Percentiles rank a stretch among this genome's conserved stretches.
Evolutionary conservation across 2,113 vertebrate species (phyloP).

Genomic region (Erpornis zantholeuca): DNA sequence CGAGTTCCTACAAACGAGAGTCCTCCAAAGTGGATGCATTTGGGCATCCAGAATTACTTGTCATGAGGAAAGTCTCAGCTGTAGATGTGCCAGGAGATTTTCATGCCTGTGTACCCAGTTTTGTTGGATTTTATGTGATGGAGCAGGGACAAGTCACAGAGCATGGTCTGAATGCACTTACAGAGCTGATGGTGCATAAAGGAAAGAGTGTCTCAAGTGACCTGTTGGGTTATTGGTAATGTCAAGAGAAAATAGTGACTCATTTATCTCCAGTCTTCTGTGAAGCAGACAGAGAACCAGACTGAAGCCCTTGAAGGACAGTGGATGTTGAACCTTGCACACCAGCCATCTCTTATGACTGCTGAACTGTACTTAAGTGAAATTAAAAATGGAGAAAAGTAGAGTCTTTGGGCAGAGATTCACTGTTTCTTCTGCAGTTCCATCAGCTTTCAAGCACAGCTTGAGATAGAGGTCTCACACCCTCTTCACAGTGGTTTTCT

Average conservation of each 20-base stretch:
- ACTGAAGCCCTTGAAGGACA: background rate
- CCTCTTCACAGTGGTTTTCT: background rate
- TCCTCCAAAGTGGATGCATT: background rate
- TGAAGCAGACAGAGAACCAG: background rate
- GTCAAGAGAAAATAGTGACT: background rate
- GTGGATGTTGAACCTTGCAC: background rate
- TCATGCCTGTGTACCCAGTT: background rate
- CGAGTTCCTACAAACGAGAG: background rate
- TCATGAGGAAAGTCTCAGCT: background rate
- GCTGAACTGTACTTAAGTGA: background rate
- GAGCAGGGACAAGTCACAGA: background rate
- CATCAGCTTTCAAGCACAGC: slow-evolving; percentile 36
- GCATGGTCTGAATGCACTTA: background rate
- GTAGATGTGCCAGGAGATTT: background rate
- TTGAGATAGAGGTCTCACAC: background rate
- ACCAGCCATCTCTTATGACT: background rate
- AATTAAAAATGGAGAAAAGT: background rate
- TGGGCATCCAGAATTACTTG: background rate
- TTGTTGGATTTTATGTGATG: background rate
- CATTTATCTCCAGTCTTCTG: background rate
- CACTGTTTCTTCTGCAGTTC: background rate
- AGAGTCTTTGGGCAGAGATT: background rate
- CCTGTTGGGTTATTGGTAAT: background rate
- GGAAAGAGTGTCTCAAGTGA: background rate
- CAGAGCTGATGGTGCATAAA: background rate